Evolutionary conservation across 2,888 invertebrate genomes (phyloP), one percentile per base, ranked within the genome.

Genomic region (Drosophila paucipuncta): DNA sequence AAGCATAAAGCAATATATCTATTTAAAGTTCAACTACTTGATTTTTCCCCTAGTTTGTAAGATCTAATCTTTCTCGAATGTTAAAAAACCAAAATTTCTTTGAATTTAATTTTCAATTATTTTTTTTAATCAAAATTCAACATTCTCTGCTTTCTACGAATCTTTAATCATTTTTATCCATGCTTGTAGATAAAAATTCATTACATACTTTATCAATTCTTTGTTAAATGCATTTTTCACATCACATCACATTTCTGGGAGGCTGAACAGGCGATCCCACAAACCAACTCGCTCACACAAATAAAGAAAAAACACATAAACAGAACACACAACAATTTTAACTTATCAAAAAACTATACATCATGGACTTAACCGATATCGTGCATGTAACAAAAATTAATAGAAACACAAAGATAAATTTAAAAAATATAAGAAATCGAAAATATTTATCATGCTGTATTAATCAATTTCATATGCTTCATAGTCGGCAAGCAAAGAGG

Each of bases 401-500:
- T 54, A 71, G 49, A 72, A 67, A 70, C 58, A 63, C 66, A 76
- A 4, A 65, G 35, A 37, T 31, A 47, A 73, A 67, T 67, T 75
- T 71, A 43, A 71, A 70, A 70, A 63, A 77, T 65, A 63, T 67
- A 53, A 63, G 66, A 55, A 61, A 68, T 65, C 58, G 64, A 84
- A 83, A 75, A 79, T 86, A 89, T 87, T 88, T 86, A 88, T 88
- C 87, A 89, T 78, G 82, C 76, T 73, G 85, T 76, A 89, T 88
- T 87, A 89, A 87, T 88, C 86, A 88, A 86, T 87, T 85, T 85
- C 73, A 85, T 85, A 85, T 87, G 85, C 78, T 54, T 69, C 76
- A 58, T 18, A 74, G 59, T 53, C 39, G 47, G 30, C 66, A 54
- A 47, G 37, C 52, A 43, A 53, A 75, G 63, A 39, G 50, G 70